phyloP scores from a whole-genome alignment of 2,113 vertebrate species.

The Toxotes chatareus region DNA sequence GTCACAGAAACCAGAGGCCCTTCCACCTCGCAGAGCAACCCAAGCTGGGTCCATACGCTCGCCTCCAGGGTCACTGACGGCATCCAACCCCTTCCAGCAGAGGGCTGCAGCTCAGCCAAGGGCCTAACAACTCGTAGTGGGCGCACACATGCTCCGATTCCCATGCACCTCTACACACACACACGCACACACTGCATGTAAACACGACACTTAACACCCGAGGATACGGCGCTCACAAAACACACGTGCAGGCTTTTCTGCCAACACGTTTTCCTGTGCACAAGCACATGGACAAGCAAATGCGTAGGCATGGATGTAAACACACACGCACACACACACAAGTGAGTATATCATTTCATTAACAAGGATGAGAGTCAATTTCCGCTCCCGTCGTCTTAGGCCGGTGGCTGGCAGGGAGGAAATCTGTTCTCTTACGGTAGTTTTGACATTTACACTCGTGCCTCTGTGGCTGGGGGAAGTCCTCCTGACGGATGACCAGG shows the following conservation, averaged over 20 bases:
- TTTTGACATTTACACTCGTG: conserved; percentile 59
- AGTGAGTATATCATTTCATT: conserved; percentile 60
- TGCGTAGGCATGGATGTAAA: conserved; percentile 16
- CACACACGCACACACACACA: background rate
- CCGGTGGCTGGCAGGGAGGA: conserved; percentile 49
- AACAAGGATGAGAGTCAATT: conserved; percentile 68
- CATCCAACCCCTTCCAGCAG: conserved; percentile 66
- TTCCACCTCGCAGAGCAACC: conserved; percentile 60
- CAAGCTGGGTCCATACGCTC: conserved; percentile 69
- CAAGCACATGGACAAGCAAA: conserved; percentile 11
- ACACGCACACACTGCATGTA: conserved; percentile 14
- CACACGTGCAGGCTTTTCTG: conserved; percentile 36
- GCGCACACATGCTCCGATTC: conserved; percentile 54
- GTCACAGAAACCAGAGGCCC: conserved; percentile 59
- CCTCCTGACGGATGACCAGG: conserved; percentile 61
- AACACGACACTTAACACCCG: conserved; percentile 26
- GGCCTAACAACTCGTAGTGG: conserved; percentile 40
- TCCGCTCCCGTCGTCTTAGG: conserved; percentile 51
- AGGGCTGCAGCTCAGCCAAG: conserved; percentile 45
- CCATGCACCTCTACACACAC: conserved; percentile 27
- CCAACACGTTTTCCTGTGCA: conserved; percentile 47
- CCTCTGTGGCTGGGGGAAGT: conserved; percentile 56
- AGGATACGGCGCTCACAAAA: conserved; percentile 36
- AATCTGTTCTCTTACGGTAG: conserved; percentile 58
- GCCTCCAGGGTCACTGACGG: conserved; percentile 66